Conservation (phyloP, 2,888 invertebrate species). For the Gandaritis pyraliata region DNA sequence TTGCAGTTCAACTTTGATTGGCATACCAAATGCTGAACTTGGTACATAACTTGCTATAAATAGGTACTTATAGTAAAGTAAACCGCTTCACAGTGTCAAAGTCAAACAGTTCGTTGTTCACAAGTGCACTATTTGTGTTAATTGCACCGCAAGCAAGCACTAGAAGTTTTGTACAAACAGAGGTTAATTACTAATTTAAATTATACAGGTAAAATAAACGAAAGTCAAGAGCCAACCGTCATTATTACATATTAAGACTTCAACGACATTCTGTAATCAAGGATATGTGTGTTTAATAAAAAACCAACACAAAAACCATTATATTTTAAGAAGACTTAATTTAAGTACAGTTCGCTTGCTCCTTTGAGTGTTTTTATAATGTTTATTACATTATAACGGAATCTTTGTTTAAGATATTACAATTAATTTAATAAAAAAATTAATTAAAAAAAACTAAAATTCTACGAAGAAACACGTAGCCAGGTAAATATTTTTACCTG, state of each 20-base stretch:
- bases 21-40: too few species aligned
- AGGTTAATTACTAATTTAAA: not conserved
- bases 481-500: too few species aligned
- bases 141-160: not conserved
- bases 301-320: not conserved
- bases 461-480: not conserved
- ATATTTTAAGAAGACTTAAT: not conserved
- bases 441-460: too few species aligned
- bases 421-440: too few species aligned
- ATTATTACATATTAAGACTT: not conserved
- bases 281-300: too few species aligned
- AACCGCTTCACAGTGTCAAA: not conserved
- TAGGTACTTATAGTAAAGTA: not conserved
- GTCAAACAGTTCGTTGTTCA: not conserved
- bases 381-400: not conserved
- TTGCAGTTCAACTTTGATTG: too few species aligned
- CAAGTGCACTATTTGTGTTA: not conserved
- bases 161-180: not conserved
- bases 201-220: not conserved
- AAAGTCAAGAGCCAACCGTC: not conserved
- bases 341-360: slow-evolving; percentile 1
- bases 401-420: not conserved
- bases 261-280: too few species aligned
- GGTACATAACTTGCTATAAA: too few species aligned
- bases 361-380: slow-evolving; percentile 8